Conservation (phyloP, 92 coral and sea anemone species). For the Paramuricea clavata region DNA sequence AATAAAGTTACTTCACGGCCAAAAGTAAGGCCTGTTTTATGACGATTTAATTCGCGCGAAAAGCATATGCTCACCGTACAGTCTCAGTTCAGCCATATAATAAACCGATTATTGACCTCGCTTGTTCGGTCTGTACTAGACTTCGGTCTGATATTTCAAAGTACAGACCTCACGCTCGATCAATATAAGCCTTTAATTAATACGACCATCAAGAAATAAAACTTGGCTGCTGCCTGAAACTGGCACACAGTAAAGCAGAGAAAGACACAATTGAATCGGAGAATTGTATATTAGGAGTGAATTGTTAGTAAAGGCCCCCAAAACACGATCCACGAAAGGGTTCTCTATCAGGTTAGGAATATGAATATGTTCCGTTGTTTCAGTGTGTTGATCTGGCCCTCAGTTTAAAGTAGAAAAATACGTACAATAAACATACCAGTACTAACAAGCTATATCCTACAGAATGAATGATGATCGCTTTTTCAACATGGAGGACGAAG, state of each 20-base stretch:
- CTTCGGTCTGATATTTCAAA: too few species aligned
- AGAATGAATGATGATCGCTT: slow-evolving; percentile 10
- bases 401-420: neutral
- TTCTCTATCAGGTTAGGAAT: neutral
- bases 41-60: too few species aligned
- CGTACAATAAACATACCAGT: neutral
- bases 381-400: neutral
- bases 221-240: too few species aligned
- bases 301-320: neutral
- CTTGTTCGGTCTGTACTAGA: too few species aligned
- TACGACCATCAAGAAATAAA: too few species aligned
- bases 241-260: slow-evolving; percentile 7
- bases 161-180: too few species aligned
- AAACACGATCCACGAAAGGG: neutral
- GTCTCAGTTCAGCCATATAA: too few species aligned
- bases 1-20: too few species aligned
- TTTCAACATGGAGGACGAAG: slow-evolving; percentile 13
- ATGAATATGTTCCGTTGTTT: neutral
- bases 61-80: too few species aligned
- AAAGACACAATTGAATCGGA: neutral
- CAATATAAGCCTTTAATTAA: too few species aligned
- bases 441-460: slow-evolving; percentile 23
- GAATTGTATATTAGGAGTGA: neutral
- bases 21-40: too few species aligned
- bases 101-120: too few species aligned